Percentiles rank a stretch among this genome's conserved stretches.
phyloP scores from a whole-genome alignment of 2,797 vertebrate species.

The Netta rufina region DNA sequence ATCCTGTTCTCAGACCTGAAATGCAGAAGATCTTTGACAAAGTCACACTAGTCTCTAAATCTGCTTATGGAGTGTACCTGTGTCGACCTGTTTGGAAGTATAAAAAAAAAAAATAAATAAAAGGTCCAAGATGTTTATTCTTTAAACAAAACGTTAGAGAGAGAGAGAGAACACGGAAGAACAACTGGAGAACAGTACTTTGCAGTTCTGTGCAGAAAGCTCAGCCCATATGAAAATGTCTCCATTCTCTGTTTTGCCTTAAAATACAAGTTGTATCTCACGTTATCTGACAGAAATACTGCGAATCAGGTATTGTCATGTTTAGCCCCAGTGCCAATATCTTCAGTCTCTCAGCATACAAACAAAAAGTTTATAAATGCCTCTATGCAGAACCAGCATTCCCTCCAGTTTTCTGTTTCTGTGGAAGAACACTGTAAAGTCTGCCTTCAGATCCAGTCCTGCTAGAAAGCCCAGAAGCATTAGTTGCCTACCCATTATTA shows the following conservation, averaged over 20 bases:
- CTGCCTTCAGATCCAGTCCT: neutral
- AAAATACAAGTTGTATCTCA: neutral
- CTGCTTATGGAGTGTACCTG: neutral
- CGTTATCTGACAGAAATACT: neutral
- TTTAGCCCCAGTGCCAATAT: neutral
- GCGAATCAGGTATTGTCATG: neutral
- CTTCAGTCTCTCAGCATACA: neutral
- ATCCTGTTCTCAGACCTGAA: neutral
- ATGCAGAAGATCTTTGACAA: neutral
- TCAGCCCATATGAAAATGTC: neutral
- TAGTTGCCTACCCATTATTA: neutral
- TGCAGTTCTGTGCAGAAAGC: neutral
- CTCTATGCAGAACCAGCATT: neutral
- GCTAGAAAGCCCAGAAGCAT: neutral
- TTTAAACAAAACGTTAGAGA: neutral
- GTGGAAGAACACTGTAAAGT: neutral
- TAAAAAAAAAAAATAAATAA: neutral
- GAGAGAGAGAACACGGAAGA: neutral
- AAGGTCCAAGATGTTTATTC: neutral
- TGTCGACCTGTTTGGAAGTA: neutral
- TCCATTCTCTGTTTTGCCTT: neutral
- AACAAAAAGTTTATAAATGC: neutral
- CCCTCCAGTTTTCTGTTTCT: neutral
- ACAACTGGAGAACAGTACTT: neutral
- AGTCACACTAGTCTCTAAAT: neutral